phyloP scores from a whole-genome alignment of 2,797 vertebrate genomes.

The Loriculus beryllinus region DNA sequence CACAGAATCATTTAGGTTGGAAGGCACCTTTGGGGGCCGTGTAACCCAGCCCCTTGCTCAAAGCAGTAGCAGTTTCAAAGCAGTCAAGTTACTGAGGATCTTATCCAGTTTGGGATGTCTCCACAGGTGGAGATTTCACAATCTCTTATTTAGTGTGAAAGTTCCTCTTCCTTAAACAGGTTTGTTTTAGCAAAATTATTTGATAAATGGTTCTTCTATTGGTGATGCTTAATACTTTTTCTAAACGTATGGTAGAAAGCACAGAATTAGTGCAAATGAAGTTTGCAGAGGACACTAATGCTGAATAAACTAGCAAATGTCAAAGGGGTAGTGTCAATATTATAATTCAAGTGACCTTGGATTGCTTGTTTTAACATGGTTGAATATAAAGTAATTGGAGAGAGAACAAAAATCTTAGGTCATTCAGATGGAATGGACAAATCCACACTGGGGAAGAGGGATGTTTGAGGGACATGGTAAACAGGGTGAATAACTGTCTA shows the following conservation, averaged over 20 bases:
- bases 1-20: background rate
- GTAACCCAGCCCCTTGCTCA: background rate
- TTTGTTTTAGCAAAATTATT: background rate
- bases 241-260: background rate
- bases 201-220: background rate
- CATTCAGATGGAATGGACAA: background rate
- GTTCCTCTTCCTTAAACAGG: background rate
- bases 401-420: constrained; percentile 18
- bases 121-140: background rate
- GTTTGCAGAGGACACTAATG: background rate
- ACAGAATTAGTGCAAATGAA: background rate
- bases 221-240: background rate
- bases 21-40: background rate
- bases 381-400: background rate
- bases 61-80: background rate
- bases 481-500: constrained; percentile 41
- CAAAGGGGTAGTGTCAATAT: background rate
- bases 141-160: background rate
- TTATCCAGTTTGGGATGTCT: background rate
- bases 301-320: background rate
- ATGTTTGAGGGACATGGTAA: background rate
- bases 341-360: background rate
- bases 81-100: background rate
- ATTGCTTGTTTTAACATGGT: background rate
- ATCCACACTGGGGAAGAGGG: background rate